phyloP scores from a whole-genome alignment of 2,888 invertebrate species.

The Idaea aversata region DNA sequence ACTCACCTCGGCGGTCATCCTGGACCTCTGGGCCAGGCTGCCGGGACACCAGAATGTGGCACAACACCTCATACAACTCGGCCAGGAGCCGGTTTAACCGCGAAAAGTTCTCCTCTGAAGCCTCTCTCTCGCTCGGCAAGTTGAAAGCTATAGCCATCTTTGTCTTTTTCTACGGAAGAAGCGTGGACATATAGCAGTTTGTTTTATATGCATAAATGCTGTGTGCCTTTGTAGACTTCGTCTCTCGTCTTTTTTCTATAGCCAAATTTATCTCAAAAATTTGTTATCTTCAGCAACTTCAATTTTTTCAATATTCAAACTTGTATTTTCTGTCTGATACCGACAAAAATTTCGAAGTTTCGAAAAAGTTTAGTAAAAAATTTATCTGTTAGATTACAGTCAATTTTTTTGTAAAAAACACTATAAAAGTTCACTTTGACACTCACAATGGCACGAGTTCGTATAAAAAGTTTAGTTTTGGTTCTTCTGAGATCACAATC shows the following conservation, averaged over 20 bases:
- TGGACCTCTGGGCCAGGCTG: slow-evolving; percentile 74
- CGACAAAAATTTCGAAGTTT: slow-evolving; percentile 13
- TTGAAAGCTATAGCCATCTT: slow-evolving; percentile 82
- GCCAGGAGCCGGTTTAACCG: slow-evolving; percentile 78
- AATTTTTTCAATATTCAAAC: slow-evolving; percentile 9
- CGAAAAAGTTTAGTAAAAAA: slow-evolving; percentile 33
- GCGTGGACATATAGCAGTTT: slow-evolving; percentile 67
- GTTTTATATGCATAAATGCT: slow-evolving; percentile 75
- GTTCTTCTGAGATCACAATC: slow-evolving; percentile 31
- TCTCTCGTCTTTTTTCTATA: slow-evolving; percentile 38
- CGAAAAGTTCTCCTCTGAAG: slow-evolving; percentile 79
- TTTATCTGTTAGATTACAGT: slow-evolving; percentile 23
- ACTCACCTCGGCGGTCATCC: slow-evolving; percentile 77
- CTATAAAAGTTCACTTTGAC: slow-evolving; percentile 58
- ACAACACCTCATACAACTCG: slow-evolving; percentile 78
- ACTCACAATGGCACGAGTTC: slow-evolving; percentile 47
- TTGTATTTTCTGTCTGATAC: slow-evolving; percentile 6
- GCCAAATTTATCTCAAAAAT: slow-evolving; percentile 17
- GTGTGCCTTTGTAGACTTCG: slow-evolving; percentile 45
- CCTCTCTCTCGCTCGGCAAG: slow-evolving; percentile 78
- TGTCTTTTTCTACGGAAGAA: slow-evolving; percentile 74
- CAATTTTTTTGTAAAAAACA: slow-evolving; percentile 27
- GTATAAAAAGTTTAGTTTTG: slow-evolving; percentile 58
- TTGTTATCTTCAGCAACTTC: slow-evolving; percentile 27
- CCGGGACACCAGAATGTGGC: slow-evolving; percentile 78